A percentile compares a stretch with the other conserved stretches of the same genome.
phyloP scores from a whole-genome alignment of 2,113 vertebrate genomes.

The Tonatia bakeri region DNA sequence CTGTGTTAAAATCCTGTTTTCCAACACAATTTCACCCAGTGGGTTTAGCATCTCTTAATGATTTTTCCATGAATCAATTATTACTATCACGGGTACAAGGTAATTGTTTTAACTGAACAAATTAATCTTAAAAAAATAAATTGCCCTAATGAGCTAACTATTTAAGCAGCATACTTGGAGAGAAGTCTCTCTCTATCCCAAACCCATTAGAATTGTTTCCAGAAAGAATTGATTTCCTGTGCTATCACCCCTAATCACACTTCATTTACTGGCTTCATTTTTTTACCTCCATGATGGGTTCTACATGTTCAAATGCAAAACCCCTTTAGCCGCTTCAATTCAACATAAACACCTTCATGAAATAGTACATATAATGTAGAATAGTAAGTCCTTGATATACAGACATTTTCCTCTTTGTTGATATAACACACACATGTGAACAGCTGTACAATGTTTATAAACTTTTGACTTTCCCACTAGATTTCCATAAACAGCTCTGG shows the following conservation, averaged over 20 bases:
- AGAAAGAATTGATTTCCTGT: not conserved
- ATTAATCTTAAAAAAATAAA: not conserved
- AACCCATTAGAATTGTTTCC: not conserved
- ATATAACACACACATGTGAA: not conserved
- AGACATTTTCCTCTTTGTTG: not conserved
- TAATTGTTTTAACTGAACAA: not conserved
- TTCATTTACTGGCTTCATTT: not conserved
- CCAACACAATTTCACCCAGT: not conserved
- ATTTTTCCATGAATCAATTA: not conserved
- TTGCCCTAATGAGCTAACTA: not conserved
- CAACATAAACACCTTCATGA: not conserved
- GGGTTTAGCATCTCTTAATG: not conserved
- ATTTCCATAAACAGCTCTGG: not conserved
- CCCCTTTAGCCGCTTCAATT: not conserved
- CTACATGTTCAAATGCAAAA: not conserved
- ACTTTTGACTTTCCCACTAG: conserved; percentile 8
- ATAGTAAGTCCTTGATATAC: not conserved
- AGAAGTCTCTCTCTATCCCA: not conserved
- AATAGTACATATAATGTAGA: not conserved
- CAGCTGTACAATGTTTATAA: conserved; percentile 31
- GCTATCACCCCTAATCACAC: not conserved
- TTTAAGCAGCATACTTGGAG: not conserved
- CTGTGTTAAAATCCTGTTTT: not conserved
- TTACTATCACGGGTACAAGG: not conserved
- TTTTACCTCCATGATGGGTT: not conserved